These are phyloP conservation scores for Bugulina stolonifera DNA, from an alignment of 2,888 invertebrate species.

Conservation along the genomic window DNA sequence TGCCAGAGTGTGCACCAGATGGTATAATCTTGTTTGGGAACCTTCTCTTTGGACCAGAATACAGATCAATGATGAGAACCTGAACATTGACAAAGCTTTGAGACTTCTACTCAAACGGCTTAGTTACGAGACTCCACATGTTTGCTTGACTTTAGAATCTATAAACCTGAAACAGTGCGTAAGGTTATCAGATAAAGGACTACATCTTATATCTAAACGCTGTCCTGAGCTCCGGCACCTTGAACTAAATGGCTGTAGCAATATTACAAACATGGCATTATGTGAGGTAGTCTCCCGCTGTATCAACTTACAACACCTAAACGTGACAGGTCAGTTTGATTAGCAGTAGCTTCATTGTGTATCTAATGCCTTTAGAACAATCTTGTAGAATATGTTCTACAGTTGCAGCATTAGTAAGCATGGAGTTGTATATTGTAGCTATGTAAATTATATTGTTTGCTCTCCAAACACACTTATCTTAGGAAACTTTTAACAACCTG, in stretches of 20 bases:
- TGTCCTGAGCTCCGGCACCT: slow-evolving; percentile 77
- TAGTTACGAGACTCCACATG: slow-evolving; percentile 64
- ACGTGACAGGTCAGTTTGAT: slow-evolving; percentile 70
- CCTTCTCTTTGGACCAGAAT: slow-evolving; percentile 69
- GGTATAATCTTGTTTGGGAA: slow-evolving; percentile 72
- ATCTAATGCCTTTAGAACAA: too few species aligned
- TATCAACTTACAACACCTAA: slow-evolving; percentile 74
- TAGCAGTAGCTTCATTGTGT: too few species aligned
- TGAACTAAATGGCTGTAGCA: slow-evolving; percentile 69
- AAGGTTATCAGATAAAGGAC: slow-evolving; percentile 70
- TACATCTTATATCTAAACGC: slow-evolving; percentile 68
- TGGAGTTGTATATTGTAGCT: too few species aligned
- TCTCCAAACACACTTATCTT: too few species aligned
- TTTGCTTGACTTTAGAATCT: slow-evolving; percentile 64
- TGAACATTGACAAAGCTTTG: slow-evolving; percentile 64
- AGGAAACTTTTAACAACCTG: too few species aligned
- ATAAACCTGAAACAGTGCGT: slow-evolving; percentile 66
- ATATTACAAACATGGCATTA: slow-evolving; percentile 70
- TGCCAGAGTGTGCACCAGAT: slow-evolving; percentile 69
- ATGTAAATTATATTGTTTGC: too few species aligned
- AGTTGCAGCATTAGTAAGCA: too few species aligned
- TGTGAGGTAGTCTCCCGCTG: slow-evolving; percentile 74
- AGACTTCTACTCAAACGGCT: slow-evolving; percentile 60
- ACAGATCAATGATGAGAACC: slow-evolving; percentile 60
- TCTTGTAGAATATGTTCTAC: too few species aligned